phyloP scores from a whole-genome alignment of 2,888 invertebrate genomes.

The Phaedon cochleariae region DNA sequence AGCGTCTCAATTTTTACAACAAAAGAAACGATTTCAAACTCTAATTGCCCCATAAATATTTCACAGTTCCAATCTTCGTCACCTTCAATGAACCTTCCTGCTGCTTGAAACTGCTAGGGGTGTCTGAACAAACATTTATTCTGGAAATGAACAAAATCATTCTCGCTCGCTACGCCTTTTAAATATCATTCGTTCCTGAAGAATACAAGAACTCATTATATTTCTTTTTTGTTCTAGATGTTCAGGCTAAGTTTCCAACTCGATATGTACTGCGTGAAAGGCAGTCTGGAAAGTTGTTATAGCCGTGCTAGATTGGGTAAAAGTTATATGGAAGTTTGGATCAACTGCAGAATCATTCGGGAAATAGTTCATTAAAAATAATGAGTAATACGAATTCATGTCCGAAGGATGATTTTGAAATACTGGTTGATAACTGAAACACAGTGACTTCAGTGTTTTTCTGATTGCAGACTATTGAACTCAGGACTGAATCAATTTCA shows the following conservation, averaged over 20 bases:
- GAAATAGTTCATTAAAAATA: too few relatives aligned
- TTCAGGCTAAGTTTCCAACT: not conserved
- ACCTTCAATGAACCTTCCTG: slow-evolving; percentile 18
- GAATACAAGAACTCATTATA: not conserved
- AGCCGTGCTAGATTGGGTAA: not conserved
- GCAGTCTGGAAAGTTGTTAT: not conserved
- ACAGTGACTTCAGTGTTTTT: too few relatives aligned
- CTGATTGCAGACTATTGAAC: too few relatives aligned
- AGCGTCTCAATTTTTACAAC: not conserved
- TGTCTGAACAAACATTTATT: slow-evolving; percentile 31
- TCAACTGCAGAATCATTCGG: not conserved
- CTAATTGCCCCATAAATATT: slow-evolving; percentile 26
- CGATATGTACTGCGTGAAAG: not conserved
- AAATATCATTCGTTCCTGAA: slow-evolving; percentile 9
- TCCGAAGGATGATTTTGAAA: too few relatives aligned
- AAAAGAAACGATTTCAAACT: slow-evolving; percentile 10
- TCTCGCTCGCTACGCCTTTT: slow-evolving; percentile 14
- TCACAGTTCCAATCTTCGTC: slow-evolving; percentile 13
- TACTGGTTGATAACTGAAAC: too few relatives aligned
- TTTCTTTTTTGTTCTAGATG: slow-evolving; percentile 1
- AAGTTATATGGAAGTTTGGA: not conserved
- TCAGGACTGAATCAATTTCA: too few relatives aligned
- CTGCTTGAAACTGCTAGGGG: slow-evolving; percentile 18
- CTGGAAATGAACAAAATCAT: slow-evolving; percentile 28
- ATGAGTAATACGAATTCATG: too few relatives aligned